Base-by-base conservation (phyloP, 2,888 invertebrate species). In the Neoaliturus tenellus region DNA sequence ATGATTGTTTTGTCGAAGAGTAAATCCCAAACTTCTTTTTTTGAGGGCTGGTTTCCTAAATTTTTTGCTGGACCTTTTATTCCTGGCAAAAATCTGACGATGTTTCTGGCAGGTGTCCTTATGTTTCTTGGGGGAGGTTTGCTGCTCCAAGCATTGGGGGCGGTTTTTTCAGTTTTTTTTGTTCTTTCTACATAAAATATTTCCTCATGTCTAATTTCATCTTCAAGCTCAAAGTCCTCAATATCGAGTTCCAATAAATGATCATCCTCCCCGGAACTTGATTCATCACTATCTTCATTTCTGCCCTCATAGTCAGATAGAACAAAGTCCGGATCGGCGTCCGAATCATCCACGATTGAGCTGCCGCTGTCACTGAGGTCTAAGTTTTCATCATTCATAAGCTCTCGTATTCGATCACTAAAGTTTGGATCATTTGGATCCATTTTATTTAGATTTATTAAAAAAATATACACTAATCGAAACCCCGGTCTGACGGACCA, bases 81-180 rank as follows among this genome's bases (percentile, higher is more conserved):
- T n/a, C 71, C 82, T n/a, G 73, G 55, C 23, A 82, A 55, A 44
- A n/a, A 8, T 41, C 69, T 23, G 10, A 82, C 48, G 2, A 82
- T 69, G 31, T 82, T 82, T 31, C 69, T 62, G 17, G 69, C 71
- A 4, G 69, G 82, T 0, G 82, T 71, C n/a, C 82, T 82, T 12
- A 82, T 71, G 10, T 71, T 71, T 44, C 28, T 69, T 31, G 71
- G 12, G 12, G 69, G 69, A n/a, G 31, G 17, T 20, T 20, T 51
- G 33, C 73, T 82, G 69, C 31, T 82, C 51, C 82, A 82, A 41
- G 71, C 82, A 51, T 73, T 51, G 6, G 73, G 82, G 41, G 69
- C n/a, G 28, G 39, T 25, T 25, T n/a, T n/a, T 73, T 73, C 82
- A 25, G 35, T 39, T 71, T 82, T 82, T 23, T 33, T 82, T 25